Base-by-base conservation (phyloP, 2,113 vertebrate genomes). In the Sebastes fasciatus region DNA sequence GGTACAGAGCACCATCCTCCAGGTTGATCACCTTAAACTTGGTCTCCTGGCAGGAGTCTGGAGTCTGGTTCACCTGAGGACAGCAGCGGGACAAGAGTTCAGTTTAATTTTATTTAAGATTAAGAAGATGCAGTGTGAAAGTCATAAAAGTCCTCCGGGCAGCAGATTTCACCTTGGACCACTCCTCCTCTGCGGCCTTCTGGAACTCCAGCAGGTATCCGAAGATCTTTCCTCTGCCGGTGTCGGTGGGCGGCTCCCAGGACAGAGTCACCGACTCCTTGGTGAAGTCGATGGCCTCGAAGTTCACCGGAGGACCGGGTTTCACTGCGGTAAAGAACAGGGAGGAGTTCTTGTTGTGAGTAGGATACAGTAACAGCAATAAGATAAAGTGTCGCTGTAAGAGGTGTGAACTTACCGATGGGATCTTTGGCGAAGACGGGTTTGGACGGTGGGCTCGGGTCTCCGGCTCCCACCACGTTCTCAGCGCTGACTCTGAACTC, bases 401-500 rank as follows among this genome's bases (percentile, higher is more conserved):
- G 3, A 82, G 43, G 8, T 74, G 73, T 34, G 74, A 83, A 82
- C 93, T 84, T 96, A 99, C 98, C 96, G 0, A 99, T 97, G 85
- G 98, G 98, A 93, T 99, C 97, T 96, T 96, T 99, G 86, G 98
- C 98, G 2, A 98, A 97, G 87, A 98, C 73, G 13, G 98, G 98
- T 92, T 98, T 99, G 77, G 98, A 97, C 42, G 98, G 97, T 83
- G 98, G 98, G 83, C 98, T 99, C 62, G 97, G 97, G 82, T 99
- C 98, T 91, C 98, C 97, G 71, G 97, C 83, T 4, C 98, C 98
- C 89, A 99, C 95, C 93, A 96, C 96, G 62, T 99, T 99, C 94
- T 98, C 96, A 92, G 98, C 98, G 82, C 96, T 96, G 85, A 99
- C 98, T 85, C 98, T 95, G 95, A 99, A 99, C 94, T 99, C 98